A percentile compares a stretch with the other conserved stretches of the same genome.
These are phyloP conservation scores for Pediacus dermestoides DNA, from an alignment of 2,888 invertebrate genomes.

Conservation along the genomic window DNA sequence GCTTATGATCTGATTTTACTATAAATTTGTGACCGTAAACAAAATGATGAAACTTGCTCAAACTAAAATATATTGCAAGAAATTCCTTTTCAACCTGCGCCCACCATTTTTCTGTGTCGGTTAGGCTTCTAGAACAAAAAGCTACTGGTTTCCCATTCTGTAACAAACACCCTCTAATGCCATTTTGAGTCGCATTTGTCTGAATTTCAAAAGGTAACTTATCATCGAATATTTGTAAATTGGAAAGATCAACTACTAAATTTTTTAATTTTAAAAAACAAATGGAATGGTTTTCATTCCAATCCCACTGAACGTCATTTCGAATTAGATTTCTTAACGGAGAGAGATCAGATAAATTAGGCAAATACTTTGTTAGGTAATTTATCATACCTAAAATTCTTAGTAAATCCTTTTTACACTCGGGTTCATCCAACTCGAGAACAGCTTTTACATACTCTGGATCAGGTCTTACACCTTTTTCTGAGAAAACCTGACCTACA, in stretches of 20 bases:
- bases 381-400: conserved; percentile 31
- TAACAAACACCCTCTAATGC: conserved; percentile 20
- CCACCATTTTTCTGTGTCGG: conserved; percentile 27
- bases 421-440: conserved; percentile 17
- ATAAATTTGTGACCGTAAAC: conserved; percentile 31
- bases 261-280: conserved; percentile 24
- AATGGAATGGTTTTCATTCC: conserved; percentile 19
- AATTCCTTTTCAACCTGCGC: conserved; percentile 33
- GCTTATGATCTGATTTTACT: conserved; percentile 34
- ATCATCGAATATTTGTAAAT: conserved; percentile 20
- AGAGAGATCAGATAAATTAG: conserved; percentile 17
- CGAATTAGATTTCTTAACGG: conserved; percentile 23
- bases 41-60: conserved; percentile 35
- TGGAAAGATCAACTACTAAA: conserved; percentile 21
- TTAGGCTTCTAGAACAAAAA: conserved; percentile 31
- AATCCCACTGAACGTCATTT: conserved; percentile 25
- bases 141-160: conserved; percentile 23
- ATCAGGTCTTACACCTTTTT: conserved; percentile 22
- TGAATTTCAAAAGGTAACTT: conserved; percentile 20
- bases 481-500: conserved; percentile 24
- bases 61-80: conserved; percentile 33
- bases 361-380: conserved; percentile 24
- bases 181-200: conserved; percentile 22
- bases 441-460: conserved; percentile 21
- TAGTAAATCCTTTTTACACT: conserved; percentile 29